Evolutionary conservation across 1,140 invertebrate species (phyloP).

Genomic region (Procambarus clarkii): DNA sequence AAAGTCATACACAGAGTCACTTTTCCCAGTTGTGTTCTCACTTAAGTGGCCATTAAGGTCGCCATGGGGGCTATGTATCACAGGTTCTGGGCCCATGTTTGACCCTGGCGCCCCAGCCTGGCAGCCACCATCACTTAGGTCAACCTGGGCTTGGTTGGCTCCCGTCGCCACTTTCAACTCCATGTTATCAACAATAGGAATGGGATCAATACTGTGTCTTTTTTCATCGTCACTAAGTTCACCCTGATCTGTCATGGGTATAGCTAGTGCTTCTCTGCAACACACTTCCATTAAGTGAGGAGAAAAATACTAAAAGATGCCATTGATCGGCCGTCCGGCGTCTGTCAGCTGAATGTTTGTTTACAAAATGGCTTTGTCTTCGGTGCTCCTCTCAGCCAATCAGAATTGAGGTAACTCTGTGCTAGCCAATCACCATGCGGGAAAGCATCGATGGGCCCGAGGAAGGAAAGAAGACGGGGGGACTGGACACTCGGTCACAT

Average conservation of each 20-base stretch:
- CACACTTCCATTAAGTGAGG: constrained; percentile 71
- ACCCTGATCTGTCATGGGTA: constrained; percentile 60
- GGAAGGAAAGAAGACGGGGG: constrained; percentile 37
- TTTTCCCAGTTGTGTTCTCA: constrained; percentile 8
- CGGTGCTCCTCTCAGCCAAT: constrained; percentile 63
- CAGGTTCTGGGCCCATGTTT: constrained; percentile 29
- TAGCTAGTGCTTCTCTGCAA: constrained; percentile 36
- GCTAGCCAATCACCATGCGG: constrained; percentile 65
- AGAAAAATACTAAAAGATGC: constrained; percentile 69
- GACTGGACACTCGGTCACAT: constrained; percentile 34
- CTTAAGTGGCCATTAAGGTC: constrained; percentile 39
- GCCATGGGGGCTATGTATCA: constrained; percentile 18
- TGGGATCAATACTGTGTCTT: constrained; percentile 57
- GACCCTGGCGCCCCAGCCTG: neutral
- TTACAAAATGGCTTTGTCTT: constrained; percentile 73
- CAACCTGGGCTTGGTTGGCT: constrained; percentile 4
- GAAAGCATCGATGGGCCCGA: constrained; percentile 36
- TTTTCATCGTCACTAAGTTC: constrained; percentile 51
- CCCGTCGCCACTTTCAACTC: constrained; percentile 36
- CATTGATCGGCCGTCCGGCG: constrained; percentile 72
- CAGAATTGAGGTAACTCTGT: constrained; percentile 28
- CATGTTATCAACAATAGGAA: constrained; percentile 21
- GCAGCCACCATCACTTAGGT: constrained; percentile 11
- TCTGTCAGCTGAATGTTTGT: constrained; percentile 73
- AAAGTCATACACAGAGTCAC: constrained; percentile 71